These are phyloP conservation scores for Cercopithecus hamlyni DNA, from an alignment of 2,797 vertebrate species.

Conservation along the genomic window DNA sequence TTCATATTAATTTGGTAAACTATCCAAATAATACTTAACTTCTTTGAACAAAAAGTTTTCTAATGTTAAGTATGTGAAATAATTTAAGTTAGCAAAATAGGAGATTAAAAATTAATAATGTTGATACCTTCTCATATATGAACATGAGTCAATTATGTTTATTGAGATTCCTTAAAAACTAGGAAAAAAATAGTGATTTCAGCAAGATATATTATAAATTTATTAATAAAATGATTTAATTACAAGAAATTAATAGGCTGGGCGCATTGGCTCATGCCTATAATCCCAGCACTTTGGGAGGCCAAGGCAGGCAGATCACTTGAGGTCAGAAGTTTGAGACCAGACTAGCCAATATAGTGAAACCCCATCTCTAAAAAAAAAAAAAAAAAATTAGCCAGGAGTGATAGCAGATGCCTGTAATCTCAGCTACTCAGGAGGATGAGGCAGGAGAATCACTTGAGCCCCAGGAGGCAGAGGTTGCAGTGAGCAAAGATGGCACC, in stretches of 20 bases:
- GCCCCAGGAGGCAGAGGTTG: no score
- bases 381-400: no score
- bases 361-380: no score
- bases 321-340: no score
- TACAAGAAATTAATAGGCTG: neutral
- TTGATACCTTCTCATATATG: neutral
- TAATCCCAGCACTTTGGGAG: no score
- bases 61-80: slow-evolving; percentile 8
- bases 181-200: neutral
- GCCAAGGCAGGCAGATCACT: no score
- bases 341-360: no score
- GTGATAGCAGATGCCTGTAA: no score
- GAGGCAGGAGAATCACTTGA: no score
- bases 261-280: no score
- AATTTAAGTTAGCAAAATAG: slow-evolving; percentile 6
- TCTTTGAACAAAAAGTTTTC: slow-evolving; percentile 12
- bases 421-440: no score
- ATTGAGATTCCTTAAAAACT: neutral
- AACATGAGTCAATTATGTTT: neutral
- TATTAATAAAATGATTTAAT: slow-evolving; percentile 33
- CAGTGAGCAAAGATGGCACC: no score
- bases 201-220: neutral
- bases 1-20: neutral
- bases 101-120: neutral
- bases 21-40: neutral